Evolutionary conservation across 2,797 vertebrate species (phyloP), one percentile per base, ranked within the genome.

Genomic region (Phalloptychus januarius): DNA sequence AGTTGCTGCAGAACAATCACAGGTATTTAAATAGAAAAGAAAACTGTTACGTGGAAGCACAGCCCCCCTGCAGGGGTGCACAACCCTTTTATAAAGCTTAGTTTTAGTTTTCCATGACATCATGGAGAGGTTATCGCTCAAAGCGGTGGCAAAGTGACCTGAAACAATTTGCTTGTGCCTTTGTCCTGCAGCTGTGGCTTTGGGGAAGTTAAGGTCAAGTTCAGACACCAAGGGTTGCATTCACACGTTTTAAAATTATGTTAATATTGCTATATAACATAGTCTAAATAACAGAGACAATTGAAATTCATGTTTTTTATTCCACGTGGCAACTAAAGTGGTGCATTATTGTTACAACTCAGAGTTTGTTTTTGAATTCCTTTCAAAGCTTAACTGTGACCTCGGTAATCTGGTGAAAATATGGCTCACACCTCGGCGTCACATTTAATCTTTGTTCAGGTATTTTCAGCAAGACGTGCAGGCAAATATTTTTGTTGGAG

Each of bases 101-200:
- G 74, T 86, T 90, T 81, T 71, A 72, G 75, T 93, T 94, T 95
- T 95, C 93, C 93, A 87, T 95, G 92, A 94, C 92, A 94, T 94
- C 93, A 94, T 63, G 78, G 89, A 88, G 88, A 86, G 81, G 89
- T 85, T 86, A 83, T 83, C 25, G 42, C 83, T 86, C 63, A 83
- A 83, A 88, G 85, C 76, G 79, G 75, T 75, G 70, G 50, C 73
- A 82, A 75, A 86, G 71, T 75, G 63, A 86, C 79, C 89, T 75
- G 83, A 85, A 56, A 42, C 40, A 79, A 20, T 40, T 63, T 0
- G 4, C 25, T 6, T 67, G 40, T 67, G 72, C 75, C 45, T 44
- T 63, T 84, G 33, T 76, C 77, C 11, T 78, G 65, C 46, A 50
- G 58, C 71, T 84, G 75, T n/a, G 78, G 40, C 33, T 82, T 73